Base-by-base conservation (phyloP, 2,113 vertebrate genomes). In the Hydropotes inermis region DNA sequence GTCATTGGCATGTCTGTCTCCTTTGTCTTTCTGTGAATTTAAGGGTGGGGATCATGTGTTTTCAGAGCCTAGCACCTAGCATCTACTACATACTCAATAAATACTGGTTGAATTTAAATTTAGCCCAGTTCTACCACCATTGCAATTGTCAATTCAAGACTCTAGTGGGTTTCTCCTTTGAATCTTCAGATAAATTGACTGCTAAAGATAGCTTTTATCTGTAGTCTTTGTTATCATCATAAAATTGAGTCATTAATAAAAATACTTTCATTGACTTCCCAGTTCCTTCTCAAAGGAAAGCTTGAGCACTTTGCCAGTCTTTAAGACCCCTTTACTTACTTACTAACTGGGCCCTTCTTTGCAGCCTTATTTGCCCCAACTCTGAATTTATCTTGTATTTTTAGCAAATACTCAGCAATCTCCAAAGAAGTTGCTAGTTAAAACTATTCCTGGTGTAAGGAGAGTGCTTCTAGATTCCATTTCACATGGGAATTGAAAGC, bases 1-100 rank as follows among this genome's bases (percentile, higher is more conserved):
- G 30, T 33, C 33, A 0, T 92, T 50, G 28, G 39, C 36, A 43
- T 89, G 21, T 92, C 60, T 61, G 14, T 96, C 67, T 87, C 81
- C 54, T 78, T 83, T 60, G 9, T 90, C 87, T 96, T 79, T 89
- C n/a, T 87, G 50, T 95, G 87, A 96, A 27, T 86, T 94, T 52
- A 74, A 94, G 74, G 55, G 3, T 94, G 76, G 84, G 64, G 21
- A 33, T 67, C 25, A 16, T 60, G 13, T 79, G 61, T 96, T 94
- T 94, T 91, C 52, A 76, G 87, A 91, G 30, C n/a, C 17, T 95
- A 36, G 60, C 9, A 64, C 36, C 5, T 92, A 61, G 82, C 36
- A n/a, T 78, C 12, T 92, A 28, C 61, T 95, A 30, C 91, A 23
- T 79, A 50, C 43, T 96, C 36, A 95, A 2, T 93, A 95, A 84